A percentile compares a stretch with the other conserved stretches of the same genome.
Evolutionary conservation across 2,797 vertebrate genomes (phyloP).

Genomic region (Pogoniulus pusillus): DNA sequence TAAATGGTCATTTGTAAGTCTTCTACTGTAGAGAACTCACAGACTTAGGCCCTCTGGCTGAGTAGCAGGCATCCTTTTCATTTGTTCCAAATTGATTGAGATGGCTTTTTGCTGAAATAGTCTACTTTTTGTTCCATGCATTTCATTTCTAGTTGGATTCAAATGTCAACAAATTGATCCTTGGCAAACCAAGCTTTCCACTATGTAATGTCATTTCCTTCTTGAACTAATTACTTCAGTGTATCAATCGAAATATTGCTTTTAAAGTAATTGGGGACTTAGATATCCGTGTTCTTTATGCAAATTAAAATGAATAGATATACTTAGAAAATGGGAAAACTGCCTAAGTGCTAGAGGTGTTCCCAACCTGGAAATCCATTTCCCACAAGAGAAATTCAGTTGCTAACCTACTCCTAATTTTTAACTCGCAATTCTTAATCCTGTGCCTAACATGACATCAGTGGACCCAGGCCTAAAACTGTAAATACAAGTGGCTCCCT

Average conservation of each 20-base stretch:
- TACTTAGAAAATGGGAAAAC: constrained; percentile 40
- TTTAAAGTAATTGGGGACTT: constrained; percentile 75
- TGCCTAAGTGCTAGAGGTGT: neutral
- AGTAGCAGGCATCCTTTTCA: neutral
- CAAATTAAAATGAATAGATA: constrained; percentile 69
- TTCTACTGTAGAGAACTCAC: neutral
- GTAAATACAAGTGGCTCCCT: neutral
- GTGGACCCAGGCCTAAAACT: neutral
- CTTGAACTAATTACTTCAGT: constrained; percentile 65
- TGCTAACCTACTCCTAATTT: neutral
- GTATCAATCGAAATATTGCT: constrained; percentile 58
- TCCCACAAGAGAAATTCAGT: neutral
- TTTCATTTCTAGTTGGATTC: constrained; percentile 28
- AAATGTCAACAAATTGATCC: constrained; percentile 63
- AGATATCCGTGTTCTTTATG: constrained; percentile 64
- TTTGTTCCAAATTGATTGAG: constrained; percentile 18
- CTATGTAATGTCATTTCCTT: constrained; percentile 47
- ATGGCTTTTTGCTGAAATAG: constrained; percentile 24
- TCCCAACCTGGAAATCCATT: neutral
- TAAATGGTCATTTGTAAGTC: neutral
- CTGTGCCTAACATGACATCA: neutral
- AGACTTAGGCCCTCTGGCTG: neutral
- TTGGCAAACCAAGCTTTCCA: constrained; percentile 70
- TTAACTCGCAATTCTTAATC: neutral
- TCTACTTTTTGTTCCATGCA: constrained; percentile 11